phyloP scores from a whole-genome alignment of 2,113 vertebrate genomes.

The Argyrosomus japonicus region DNA sequence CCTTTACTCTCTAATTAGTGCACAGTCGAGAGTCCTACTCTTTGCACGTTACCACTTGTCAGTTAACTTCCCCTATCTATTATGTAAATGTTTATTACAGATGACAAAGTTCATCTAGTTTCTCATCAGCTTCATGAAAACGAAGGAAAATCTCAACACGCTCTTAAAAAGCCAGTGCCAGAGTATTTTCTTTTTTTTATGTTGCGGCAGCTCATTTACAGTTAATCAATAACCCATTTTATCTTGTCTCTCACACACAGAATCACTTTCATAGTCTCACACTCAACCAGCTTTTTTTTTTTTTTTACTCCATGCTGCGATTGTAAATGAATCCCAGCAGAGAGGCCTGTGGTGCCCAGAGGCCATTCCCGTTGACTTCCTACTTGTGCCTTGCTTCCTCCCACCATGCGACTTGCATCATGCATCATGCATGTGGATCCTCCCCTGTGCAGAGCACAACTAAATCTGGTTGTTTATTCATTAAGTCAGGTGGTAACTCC shows the following conservation, averaged over 20 bases:
- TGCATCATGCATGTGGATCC: constrained; percentile 73
- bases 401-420: constrained; percentile 55
- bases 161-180: background rate
- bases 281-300: background rate
- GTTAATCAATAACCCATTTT: constrained; percentile 6
- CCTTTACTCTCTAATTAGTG: background rate
- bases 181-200: background rate
- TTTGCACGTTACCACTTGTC: background rate
- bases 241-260: background rate
- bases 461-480: constrained; percentile 73
- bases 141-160: background rate
- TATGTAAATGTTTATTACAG: background rate
- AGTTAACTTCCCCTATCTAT: background rate
- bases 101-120: background rate
- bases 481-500: constrained; percentile 56
- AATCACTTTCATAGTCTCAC: background rate
- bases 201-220: background rate
- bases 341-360: constrained; percentile 50
- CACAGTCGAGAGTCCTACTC: background rate
- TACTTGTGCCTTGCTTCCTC: constrained; percentile 47
- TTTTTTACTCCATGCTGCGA: constrained; percentile 1
- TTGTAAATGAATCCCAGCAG: constrained; percentile 49
- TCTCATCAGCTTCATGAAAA: background rate
- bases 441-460: constrained; percentile 34
- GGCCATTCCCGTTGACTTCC: constrained; percentile 56